Base-by-base conservation (phyloP, 2,888 invertebrate genomes). In the Oscheius sp. region DNA sequence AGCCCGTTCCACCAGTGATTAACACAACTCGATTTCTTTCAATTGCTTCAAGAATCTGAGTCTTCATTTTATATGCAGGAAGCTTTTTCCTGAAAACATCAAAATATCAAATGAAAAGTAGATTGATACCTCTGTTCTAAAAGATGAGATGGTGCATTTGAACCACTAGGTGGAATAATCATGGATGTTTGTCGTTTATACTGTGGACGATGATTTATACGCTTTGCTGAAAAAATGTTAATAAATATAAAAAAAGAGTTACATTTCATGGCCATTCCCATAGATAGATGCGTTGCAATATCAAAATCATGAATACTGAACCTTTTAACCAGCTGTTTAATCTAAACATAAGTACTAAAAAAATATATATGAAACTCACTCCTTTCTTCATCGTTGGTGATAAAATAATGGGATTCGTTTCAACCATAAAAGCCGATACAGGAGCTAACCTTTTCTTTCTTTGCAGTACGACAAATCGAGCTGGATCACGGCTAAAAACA, bases 1-100 rank as follows among this genome's bases (percentile, higher is more conserved):
- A 83, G 41, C 83, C 83, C 0, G 83, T 83, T 22, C 83, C 83
- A 17, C 81, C 79, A 6, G 78, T 80, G 44, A 81, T 73, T 17
- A 84, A 68, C 8, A 72, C 73, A 14, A 77, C 75, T 33, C 65
- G 51, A 32, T 77, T 71, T 0, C 49, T 51, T 0, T 68, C 26
- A 32, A 84, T 79, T 0, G 73, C 62, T 6, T 69, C 33, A 5
- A 83, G 51, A n/a, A 82, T 66, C 4, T 71, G 32, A 1, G 66
- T 22, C 30, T 68, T 61, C 49, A 74, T 66, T 0, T 67, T 56
- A 45, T 45, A 74, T 1, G 80, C 75, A 3, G 83, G 83, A 28
- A 83, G 68, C 12, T 62, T 45, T 26, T 65, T 44, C 14, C 82
- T 81, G 9, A 61, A 41, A 20, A n/a, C n/a, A n/a, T n/a, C n/a